phyloP scores from a whole-genome alignment of 23 tunicate genomes.

The Trididemnum miniatum region DNA sequence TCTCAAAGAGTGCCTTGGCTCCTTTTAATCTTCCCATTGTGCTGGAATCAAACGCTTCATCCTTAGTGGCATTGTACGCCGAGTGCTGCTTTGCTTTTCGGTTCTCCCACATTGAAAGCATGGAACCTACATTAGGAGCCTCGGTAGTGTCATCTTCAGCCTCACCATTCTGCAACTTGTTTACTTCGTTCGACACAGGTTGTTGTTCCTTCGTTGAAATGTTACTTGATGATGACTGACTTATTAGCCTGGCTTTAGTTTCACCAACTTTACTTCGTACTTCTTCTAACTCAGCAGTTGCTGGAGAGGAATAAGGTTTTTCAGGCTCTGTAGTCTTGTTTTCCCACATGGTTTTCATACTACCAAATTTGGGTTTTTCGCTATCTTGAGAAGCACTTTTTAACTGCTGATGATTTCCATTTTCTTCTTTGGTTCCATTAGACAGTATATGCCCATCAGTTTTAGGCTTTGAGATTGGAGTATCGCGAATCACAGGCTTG shows the following conservation, averaged over 20 bases:
- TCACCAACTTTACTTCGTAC: background rate
- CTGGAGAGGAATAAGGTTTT: background rate
- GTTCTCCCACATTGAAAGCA: constrained; percentile 74
- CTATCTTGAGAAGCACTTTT: no score
- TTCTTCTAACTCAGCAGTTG: background rate
- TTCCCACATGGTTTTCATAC: constrained; percentile 73
- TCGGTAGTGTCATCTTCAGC: background rate
- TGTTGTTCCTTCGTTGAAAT: background rate
- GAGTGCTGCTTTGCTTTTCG: constrained; percentile 29
- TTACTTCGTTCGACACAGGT: background rate
- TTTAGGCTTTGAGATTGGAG: no score
- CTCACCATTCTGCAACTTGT: background rate
- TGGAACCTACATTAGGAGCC: constrained; percentile 30
- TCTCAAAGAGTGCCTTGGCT: constrained; percentile 81
- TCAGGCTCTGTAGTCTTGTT: constrained; percentile 1
- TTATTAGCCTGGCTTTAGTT: background rate
- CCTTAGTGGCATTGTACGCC: constrained; percentile 47
- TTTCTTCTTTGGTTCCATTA: no score
- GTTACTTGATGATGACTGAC: background rate
- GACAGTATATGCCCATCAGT: no score
- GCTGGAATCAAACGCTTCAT: constrained; percentile 60
- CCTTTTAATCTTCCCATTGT: constrained; percentile 75
- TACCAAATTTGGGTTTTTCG: constrained; percentile 22
- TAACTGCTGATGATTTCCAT: no score
- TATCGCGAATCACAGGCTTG: no score